Evolutionary conservation across 2,888 invertebrate species (phyloP).

Genomic region (Drosophila stalkeri): DNA sequence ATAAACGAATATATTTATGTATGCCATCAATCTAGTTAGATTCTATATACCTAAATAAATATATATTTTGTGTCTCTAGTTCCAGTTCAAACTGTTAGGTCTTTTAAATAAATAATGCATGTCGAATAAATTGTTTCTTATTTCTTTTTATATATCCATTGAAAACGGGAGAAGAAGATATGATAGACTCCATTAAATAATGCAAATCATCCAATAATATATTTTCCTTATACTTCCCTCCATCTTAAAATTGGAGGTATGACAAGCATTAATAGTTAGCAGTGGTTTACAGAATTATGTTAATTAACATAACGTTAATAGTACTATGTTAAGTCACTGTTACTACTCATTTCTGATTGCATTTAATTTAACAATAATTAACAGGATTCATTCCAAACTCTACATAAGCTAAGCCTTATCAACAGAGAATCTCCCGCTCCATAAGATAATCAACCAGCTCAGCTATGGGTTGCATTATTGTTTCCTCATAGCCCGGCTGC

Average conservation of each 20-base stretch:
- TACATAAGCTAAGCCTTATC: not conserved
- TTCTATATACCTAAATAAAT: conserved; percentile 26
- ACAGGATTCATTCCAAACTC: not conserved
- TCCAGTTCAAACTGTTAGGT: conserved; percentile 25
- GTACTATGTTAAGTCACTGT: too few relatives aligned
- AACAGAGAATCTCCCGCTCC: conserved; percentile 27
- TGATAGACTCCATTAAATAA: too few relatives aligned
- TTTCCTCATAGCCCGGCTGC: conserved; percentile 80
- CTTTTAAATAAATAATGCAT: conserved; percentile 32
- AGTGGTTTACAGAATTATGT: too few relatives aligned
- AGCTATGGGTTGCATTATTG: conserved; percentile 77
- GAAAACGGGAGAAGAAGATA: too few relatives aligned
- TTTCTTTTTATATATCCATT: too few relatives aligned
- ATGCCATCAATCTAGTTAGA: conserved; percentile 46
- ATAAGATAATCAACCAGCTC: conserved; percentile 79
- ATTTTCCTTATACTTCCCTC: too few relatives aligned
- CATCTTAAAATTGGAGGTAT: too few relatives aligned
- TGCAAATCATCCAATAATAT: too few relatives aligned
- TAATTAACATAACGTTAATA: too few relatives aligned
- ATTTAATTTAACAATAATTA: too few relatives aligned
- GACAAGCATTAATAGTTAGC: too few relatives aligned
- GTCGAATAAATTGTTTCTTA: not conserved
- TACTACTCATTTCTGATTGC: too few relatives aligned
- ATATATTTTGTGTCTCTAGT: conserved; percentile 37
- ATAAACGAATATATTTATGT: conserved; percentile 23